Conservation (phyloP, 2,888 invertebrate genomes). For the Nemurella pictetii region DNA sequence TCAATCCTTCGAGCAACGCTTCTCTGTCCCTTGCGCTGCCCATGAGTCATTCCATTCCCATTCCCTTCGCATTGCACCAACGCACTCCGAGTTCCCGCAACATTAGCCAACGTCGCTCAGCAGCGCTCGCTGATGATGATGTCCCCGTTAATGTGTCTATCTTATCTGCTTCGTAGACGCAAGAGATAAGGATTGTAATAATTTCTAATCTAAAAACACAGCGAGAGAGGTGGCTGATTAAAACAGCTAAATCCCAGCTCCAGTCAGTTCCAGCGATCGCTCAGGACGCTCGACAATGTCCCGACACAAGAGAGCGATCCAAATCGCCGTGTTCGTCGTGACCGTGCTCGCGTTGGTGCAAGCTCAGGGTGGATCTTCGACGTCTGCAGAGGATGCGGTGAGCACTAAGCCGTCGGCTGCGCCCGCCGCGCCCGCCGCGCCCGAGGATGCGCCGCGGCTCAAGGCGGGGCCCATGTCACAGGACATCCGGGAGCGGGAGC, state of each 20-base stretch:
- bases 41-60: no score
- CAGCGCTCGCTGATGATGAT: neutral
- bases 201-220: neutral
- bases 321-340: neutral
- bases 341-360: neutral
- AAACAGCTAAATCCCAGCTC: neutral
- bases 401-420: neutral
- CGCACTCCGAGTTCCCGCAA: neutral
- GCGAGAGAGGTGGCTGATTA: neutral
- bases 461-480: neutral
- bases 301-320: neutral
- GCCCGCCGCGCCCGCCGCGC: no score
- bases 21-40: no score
- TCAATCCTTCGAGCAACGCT: no score
- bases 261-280: neutral
- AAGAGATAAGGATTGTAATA: neutral
- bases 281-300: neutral
- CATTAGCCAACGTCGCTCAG: neutral
- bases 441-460: neutral
- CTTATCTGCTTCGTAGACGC: neutral
- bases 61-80: neutral
- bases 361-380: neutral
- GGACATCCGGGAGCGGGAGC: neutral
- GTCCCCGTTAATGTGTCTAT: neutral
- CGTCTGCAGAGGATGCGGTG: neutral